These are phyloP conservation scores for Loris lydekkerianus DNA, from an alignment of 2,797 vertebrate species.

Conservation along the genomic window DNA sequence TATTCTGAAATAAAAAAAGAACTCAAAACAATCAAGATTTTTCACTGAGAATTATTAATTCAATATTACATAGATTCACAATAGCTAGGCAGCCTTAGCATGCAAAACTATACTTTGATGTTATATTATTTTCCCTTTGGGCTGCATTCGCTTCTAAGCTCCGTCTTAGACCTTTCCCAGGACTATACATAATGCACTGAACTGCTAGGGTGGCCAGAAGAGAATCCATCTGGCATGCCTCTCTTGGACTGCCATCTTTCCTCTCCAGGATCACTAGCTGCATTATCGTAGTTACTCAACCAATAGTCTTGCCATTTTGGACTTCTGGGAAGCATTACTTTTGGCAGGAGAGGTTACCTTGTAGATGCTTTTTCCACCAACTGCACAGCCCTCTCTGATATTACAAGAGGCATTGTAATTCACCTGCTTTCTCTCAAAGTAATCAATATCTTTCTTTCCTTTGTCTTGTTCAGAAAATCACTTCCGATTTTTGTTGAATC, in stretches of 20 bases:
- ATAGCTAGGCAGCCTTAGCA: neutral
- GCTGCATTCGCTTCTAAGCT: neutral
- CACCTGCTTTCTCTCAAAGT: neutral
- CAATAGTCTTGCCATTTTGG: neutral
- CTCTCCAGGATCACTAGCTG: neutral
- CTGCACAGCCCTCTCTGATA: neutral
- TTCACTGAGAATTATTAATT: neutral
- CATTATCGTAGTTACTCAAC: neutral
- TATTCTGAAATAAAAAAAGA: neutral
- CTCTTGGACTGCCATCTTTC: neutral
- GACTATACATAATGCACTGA: neutral
- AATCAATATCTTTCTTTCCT: neutral
- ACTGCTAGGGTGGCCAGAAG: neutral
- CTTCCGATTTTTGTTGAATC: neutral
- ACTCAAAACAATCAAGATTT: neutral
- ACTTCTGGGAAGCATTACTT: neutral
- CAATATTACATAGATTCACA: neutral
- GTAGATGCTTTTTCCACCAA: neutral
- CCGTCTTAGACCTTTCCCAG: neutral
- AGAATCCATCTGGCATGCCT: too few species aligned
- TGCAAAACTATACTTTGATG: neutral
- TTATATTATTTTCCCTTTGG: neutral
- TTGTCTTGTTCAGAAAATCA: constrained; percentile 32
- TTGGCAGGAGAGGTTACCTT: neutral
- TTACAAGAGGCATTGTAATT: neutral